Conservation (phyloP, 2,888 invertebrate species). For the Linyphia triangularis region DNA sequence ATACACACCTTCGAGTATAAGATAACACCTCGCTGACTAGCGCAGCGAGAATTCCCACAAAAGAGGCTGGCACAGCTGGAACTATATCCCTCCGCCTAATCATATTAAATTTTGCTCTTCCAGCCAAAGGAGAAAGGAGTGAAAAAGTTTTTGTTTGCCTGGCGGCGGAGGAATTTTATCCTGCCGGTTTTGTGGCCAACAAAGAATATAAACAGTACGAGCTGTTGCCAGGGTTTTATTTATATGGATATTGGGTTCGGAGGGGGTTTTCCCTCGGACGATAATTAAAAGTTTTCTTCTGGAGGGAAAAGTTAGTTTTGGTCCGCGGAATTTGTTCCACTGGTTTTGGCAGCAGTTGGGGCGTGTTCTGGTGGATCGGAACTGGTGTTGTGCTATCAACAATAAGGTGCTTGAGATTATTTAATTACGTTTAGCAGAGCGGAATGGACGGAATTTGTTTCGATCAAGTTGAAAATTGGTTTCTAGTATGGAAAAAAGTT, state of each 20-base stretch:
- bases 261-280: not conserved
- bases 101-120: slow-evolving; percentile 74
- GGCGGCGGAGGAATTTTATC: slow-evolving; percentile 67
- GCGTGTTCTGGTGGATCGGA: not conserved
- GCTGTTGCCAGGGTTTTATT: slow-evolving; percentile 72
- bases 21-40: slow-evolving; percentile 57
- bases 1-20: slow-evolving; percentile 53
- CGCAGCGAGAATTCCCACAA: slow-evolving; percentile 15
- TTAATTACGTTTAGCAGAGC: not conserved
- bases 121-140: slow-evolving; percentile 55
- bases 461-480: no score
- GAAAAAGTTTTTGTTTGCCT: slow-evolving; percentile 73
- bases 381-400: not conserved
- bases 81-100: slow-evolving; percentile 69
- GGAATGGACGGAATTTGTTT: not conserved
- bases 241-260: slow-evolving; percentile 67
- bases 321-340: slow-evolving; percentile 21
- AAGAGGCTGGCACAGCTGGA: slow-evolving; percentile 68
- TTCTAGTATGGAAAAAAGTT: no score
- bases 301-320: slow-evolving; percentile 47
- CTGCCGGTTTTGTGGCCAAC: slow-evolving; percentile 39
- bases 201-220: slow-evolving; percentile 67
- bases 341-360: not conserved
- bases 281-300: slow-evolving; percentile 68
- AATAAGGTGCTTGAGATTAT: not conserved